Percentiles rank a stretch among this genome's conserved stretches.
Evolutionary conservation across 2,888 invertebrate species (phyloP).

Genomic region (Pachycephus smyrnensis): DNA sequence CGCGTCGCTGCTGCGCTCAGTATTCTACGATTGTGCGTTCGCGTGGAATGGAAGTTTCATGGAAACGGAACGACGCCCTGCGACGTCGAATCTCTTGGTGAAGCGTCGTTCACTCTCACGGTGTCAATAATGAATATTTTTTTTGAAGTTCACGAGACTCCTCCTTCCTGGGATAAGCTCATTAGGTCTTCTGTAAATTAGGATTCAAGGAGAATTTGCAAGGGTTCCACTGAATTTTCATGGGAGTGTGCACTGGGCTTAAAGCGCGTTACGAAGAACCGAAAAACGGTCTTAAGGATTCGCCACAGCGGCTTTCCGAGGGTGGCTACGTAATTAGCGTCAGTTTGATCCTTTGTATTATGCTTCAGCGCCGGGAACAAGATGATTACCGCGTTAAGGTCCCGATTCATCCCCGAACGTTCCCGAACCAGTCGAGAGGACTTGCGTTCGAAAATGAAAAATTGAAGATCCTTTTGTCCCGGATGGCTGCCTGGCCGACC

Average conservation of each 20-base stretch:
- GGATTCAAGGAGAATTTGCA: neutral
- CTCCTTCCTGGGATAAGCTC: neutral
- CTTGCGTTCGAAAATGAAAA: slow-evolving; percentile 37
- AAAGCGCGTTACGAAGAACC: neutral
- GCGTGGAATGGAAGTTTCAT: neutral
- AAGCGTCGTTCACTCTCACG: neutral
- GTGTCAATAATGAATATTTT: neutral
- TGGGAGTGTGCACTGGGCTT: neutral
- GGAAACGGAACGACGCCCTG: neutral
- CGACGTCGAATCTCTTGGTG: neutral
- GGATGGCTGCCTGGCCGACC: neutral
- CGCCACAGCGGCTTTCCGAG: slow-evolving; percentile 39
- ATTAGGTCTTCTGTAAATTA: neutral
- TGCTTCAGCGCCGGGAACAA: slow-evolving; percentile 52
- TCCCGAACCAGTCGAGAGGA: slow-evolving; percentile 12
- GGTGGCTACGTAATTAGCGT: slow-evolving; percentile 56
- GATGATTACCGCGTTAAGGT: slow-evolving; percentile 50
- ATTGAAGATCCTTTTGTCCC: slow-evolving; percentile 23
- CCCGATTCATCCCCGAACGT: neutral
- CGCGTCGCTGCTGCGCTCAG: neutral
- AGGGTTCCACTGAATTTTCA: neutral
- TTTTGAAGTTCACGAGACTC: neutral
- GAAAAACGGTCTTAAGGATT: slow-evolving; percentile 22
- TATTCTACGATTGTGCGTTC: neutral
- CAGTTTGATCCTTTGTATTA: slow-evolving; percentile 57